Conservation (phyloP, 2,888 invertebrate genomes). For the Rosalia funebris region DNA sequence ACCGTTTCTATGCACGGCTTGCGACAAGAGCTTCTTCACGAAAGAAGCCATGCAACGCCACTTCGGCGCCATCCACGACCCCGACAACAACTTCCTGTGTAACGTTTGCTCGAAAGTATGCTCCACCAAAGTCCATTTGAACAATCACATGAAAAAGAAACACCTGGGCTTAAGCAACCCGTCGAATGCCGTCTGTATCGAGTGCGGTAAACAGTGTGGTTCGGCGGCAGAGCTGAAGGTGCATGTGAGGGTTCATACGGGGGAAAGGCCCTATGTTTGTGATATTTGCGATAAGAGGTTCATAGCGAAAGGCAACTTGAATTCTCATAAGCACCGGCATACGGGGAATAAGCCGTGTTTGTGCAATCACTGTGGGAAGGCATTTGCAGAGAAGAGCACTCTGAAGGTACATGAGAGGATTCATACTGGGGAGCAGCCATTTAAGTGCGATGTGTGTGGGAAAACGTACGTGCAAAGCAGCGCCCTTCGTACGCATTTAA, state of each 20-base stretch:
- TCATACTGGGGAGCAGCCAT: conserved; percentile 48
- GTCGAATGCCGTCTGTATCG: conserved; percentile 44
- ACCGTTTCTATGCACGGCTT: conserved; percentile 53
- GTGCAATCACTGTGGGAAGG: conserved; percentile 47
- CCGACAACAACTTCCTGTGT: conserved; percentile 46
- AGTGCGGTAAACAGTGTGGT: conserved; percentile 48
- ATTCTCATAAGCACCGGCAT: conserved; percentile 48
- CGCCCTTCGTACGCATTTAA: conserved; percentile 46
- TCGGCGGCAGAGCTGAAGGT: conserved; percentile 47
- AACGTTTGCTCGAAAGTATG: conserved; percentile 48
- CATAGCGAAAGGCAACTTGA: conserved; percentile 49
- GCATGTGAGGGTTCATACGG: conserved; percentile 47
- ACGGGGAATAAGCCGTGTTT: conserved; percentile 45
- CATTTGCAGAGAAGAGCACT: conserved; percentile 47
- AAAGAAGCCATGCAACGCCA: conserved; percentile 50
- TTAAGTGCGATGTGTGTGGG: conserved; percentile 44
- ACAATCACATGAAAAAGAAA: conserved; percentile 49
- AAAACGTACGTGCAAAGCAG: conserved; percentile 47
- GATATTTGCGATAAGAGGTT: conserved; percentile 49
- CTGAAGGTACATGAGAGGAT: conserved; percentile 48
- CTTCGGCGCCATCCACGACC: conserved; percentile 47
- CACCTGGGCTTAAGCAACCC: conserved; percentile 43
- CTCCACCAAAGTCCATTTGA: conserved; percentile 47
- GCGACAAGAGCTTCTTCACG: conserved; percentile 46
- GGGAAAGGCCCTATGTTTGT: conserved; percentile 47